Percentiles rank a stretch among this genome's conserved stretches.
Evolutionary conservation across 1,140 invertebrate species (phyloP).

Genomic region (Galleria mellonella): DNA sequence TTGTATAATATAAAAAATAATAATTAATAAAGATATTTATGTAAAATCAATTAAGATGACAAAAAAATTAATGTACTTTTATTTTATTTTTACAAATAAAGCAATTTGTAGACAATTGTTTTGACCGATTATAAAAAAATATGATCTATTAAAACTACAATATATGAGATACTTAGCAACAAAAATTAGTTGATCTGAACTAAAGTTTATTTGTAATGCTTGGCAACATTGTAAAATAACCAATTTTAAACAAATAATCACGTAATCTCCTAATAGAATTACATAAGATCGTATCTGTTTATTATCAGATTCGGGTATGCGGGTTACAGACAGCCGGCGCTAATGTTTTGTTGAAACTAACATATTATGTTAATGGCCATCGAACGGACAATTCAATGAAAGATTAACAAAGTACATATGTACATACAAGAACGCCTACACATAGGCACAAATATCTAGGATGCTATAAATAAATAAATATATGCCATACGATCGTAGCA

Average conservation of each 20-base stretch:
- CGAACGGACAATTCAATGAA: slow-evolving; percentile 9
- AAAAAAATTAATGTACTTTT: too few relatives aligned
- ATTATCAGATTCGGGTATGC: slow-evolving; percentile 27
- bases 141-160: too few relatives aligned
- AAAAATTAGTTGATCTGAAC: too few relatives aligned
- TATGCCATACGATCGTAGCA: too few relatives aligned
- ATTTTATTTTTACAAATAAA: too few relatives aligned
- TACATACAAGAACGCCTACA: too few relatives aligned
- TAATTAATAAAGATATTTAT: too few relatives aligned
- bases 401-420: slow-evolving; percentile 4
- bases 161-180: too few relatives aligned
- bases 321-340: neutral
- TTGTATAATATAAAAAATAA: too few relatives aligned
- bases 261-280: slow-evolving; percentile 17
- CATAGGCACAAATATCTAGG: neutral
- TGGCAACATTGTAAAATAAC: slow-evolving; percentile 7
- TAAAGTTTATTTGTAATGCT: neutral
- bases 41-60: too few relatives aligned
- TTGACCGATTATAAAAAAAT: too few relatives aligned
- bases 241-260: slow-evolving; percentile 1
- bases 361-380: slow-evolving; percentile 31
- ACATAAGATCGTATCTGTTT: slow-evolving; percentile 37
- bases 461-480: neutral
- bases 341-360: slow-evolving; percentile 35
- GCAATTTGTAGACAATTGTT: too few relatives aligned